Base-by-base conservation (phyloP, 2,797 vertebrate species). In the Calcarius lapponicus region DNA sequence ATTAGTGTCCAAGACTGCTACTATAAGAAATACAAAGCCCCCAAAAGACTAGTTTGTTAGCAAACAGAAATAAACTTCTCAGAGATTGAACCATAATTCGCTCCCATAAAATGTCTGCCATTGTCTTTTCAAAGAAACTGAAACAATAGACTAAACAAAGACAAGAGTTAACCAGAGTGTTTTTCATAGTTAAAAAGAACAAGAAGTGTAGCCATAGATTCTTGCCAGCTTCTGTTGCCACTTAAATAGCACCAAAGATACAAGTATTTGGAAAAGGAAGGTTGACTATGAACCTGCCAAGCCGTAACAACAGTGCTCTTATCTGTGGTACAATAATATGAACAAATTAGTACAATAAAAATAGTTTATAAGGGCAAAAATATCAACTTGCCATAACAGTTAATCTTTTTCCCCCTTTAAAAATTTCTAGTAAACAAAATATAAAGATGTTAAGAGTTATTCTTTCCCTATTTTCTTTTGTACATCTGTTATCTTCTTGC, bases 401-500 rank as follows among this genome's bases (percentile, higher is more conserved):
- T 71, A 60, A 54, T 36, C 16, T 80, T 80, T 45, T 93, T 34
- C 34, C 79, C 40, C 34, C 61, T 78, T 91, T 81, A 86, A 93
- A 91, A 92, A 61, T 12, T 38, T 62, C 58, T 90, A 88, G 69
- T 62, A 95, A 96, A 88, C 74, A 94, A 92, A 96, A 91, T 65
- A 80, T 48, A 76, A 93, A 89, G 73, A 94, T 56, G 40, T 57
- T 93, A 85, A 72, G 80, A 90, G 17, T 90, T 90, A 92, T 86
- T 50, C 71, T 80, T 90, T 72, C 62, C 78, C 32, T 88, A 29
- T 96, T 95, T 96, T 92, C 80, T 91, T 93, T 93, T 64, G 69
- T 92, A 86, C 96, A 97, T 97, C 97, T 97, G 96, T 91, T 95
- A 94, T 80, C 76, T 94, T 82, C 60, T 58, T 78, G 43, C 25